These are phyloP conservation scores for Mycalesis mineus DNA, from an alignment of 2,888 invertebrate species.

Conservation along the genomic window DNA sequence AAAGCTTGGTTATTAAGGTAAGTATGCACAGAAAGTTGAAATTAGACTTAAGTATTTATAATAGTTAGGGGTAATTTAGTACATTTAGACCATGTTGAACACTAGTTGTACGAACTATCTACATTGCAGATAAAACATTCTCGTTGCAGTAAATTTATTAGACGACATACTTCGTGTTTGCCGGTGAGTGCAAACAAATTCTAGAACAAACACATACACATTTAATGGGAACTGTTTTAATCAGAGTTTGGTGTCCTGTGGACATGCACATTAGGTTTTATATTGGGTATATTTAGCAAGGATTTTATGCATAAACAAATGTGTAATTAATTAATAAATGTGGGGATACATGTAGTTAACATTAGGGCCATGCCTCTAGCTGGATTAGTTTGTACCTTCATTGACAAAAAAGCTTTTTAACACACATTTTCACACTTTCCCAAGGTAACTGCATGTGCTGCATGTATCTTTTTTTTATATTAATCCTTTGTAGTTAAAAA, in stretches of 20 bases:
- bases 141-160: slow-evolving; percentile 69
- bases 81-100: neutral
- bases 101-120: slow-evolving; percentile 30
- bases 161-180: slow-evolving; percentile 58
- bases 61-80: slow-evolving; percentile 6
- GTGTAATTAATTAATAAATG: neutral
- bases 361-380: neutral
- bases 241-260: neutral
- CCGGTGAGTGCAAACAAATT: slow-evolving; percentile 64
- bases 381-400: neutral
- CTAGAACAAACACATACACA: slow-evolving; percentile 28
- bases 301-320: neutral
- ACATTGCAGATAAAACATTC: slow-evolving; percentile 69
- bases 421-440: neutral
- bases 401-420: neutral
- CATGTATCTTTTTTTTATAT: neutral
- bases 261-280: neutral
- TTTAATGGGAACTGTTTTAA: slow-evolving; percentile 6
- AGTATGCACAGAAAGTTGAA: neutral
- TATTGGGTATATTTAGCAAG: neutral
- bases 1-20: neutral
- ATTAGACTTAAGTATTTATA: neutral
- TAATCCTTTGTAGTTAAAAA: neutral
- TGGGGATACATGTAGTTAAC: neutral
- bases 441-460: neutral